These are phyloP conservation scores for Caenorhabditis sp. DNA, from an alignment of 2,888 invertebrate genomes.

Conservation along the genomic window DNA sequence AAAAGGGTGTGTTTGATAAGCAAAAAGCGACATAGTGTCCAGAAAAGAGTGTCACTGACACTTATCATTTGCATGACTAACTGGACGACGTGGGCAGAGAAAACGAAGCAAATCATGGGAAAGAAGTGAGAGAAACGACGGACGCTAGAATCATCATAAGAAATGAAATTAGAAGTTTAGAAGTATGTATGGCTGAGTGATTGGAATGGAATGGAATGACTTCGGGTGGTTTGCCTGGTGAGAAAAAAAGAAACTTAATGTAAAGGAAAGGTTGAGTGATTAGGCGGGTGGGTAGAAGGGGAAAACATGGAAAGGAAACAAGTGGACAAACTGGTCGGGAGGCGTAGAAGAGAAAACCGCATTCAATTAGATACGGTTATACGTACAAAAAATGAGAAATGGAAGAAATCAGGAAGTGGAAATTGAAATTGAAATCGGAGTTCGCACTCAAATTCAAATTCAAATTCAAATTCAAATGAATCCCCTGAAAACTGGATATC, in stretches of 20 bases:
- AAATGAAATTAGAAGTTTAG: too few species aligned
- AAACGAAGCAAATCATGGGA: too few species aligned
- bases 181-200: too few species aligned
- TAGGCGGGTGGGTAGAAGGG: background rate
- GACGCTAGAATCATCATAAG: too few species aligned
- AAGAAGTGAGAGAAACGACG: background rate
- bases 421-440: background rate
- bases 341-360: background rate
- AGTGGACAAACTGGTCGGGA: conserved; percentile 38
- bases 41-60: conserved; percentile 19
- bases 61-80: conserved; percentile 60
- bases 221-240: too few species aligned
- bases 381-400: conserved; percentile 13
- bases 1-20: conserved; percentile 34
- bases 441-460: too few species aligned
- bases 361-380: conserved; percentile 5
- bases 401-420: too few species aligned
- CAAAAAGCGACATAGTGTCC: conserved; percentile 7
- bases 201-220: conserved; percentile 13
- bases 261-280: background rate
- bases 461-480: too few species aligned
- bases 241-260: too few species aligned
- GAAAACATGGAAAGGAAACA: conserved; percentile 21
- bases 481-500: too few species aligned
- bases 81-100: conserved; percentile 37